Conservation (phyloP, 2,888 invertebrate genomes). For the Drosophila emarginata region DNA sequence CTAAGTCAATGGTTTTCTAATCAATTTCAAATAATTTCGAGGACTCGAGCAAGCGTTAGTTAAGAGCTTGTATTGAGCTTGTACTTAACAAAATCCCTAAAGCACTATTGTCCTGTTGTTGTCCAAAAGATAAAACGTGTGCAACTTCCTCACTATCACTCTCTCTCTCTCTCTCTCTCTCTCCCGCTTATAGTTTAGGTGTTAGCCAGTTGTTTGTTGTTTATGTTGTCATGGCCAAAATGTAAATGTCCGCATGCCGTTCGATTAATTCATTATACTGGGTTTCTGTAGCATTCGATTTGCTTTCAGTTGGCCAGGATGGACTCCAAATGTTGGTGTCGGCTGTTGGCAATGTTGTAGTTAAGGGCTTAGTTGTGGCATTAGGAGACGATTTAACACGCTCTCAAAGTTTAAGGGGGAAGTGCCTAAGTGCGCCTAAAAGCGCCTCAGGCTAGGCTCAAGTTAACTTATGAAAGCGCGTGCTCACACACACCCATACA, state of each 20-base stretch:
- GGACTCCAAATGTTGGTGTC: constrained; percentile 12
- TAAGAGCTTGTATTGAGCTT: neutral
- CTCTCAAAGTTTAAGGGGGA: constrained; percentile 49
- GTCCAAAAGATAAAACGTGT: constrained; percentile 8
- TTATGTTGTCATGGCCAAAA: constrained; percentile 29
- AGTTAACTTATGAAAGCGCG: constrained; percentile 71
- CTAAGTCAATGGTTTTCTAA: neutral
- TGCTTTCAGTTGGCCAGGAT: neutral
- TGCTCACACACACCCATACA: constrained; percentile 32
- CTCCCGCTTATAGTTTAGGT: constrained; percentile 32
- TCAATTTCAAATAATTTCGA: neutral
- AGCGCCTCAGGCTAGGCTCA: constrained; percentile 64
- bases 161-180: neutral
- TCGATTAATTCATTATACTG: constrained; percentile 71
- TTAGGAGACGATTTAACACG: constrained; percentile 71
- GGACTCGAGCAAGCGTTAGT: neutral
- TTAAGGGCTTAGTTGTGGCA: constrained; percentile 73
- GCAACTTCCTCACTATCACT: neutral
- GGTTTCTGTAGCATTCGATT: constrained; percentile 10
- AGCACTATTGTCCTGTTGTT: constrained; percentile 15
- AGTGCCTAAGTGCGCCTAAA: constrained; percentile 64
- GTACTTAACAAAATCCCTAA: constrained; percentile 28
- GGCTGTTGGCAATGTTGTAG: constrained; percentile 72
- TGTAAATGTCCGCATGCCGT: constrained; percentile 53
- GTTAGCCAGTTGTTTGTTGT: neutral